Evolutionary conservation across 2,888 invertebrate genomes (phyloP), one percentile per base, ranked within the genome.

Genomic region (Papilio gigon): DNA sequence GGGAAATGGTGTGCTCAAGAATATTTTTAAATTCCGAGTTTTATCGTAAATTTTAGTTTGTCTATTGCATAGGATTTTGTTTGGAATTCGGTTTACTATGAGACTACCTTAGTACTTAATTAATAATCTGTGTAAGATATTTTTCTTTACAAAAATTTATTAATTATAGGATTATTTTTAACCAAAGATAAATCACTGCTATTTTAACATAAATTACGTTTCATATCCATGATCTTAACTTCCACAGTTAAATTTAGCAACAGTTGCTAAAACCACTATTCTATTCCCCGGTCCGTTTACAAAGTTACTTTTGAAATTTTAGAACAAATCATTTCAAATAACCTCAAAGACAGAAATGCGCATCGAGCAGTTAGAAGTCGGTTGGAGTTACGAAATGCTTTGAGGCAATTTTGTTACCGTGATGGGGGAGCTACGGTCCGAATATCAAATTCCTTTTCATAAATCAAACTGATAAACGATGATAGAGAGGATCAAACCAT

Each of bases 341-440:
- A 27, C 37, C 37, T 35, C 66, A 66, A 66, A 66, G 60, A 14
- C 60, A 50, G 67, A 67, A 60, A 61, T 50, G 67, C 67, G 35
- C 37, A 60, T 40, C 50, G 40, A 67, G 67, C 60, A 27, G 40
- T 61, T 67, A 61, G 25, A 35, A 66, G n/a, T 66, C 47, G 17
- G 67, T 60, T 37, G 2, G 17, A 67, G 67, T 67, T 67, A 60
- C 61, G 53, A 67, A 67, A 61, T 67, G 67, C 67, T 67, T 61
- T 53, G 50, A 60, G 50, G 61, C 60, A 60, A 47, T 67, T 67
- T 67, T 59, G 67, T 30, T 61, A 27, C 30, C 53, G 30, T 40
- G 20, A n/a, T 44, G 47, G 42, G 33, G 25, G 60, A 60, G 35
- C 47, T 61, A 37, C 20, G 25, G 50, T 53, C 47, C 37, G 61